A percentile compares a stretch with the other conserved stretches of the same genome.
Conservation (phyloP, 2,888 invertebrate species). For the Plagodis dolabraria region DNA sequence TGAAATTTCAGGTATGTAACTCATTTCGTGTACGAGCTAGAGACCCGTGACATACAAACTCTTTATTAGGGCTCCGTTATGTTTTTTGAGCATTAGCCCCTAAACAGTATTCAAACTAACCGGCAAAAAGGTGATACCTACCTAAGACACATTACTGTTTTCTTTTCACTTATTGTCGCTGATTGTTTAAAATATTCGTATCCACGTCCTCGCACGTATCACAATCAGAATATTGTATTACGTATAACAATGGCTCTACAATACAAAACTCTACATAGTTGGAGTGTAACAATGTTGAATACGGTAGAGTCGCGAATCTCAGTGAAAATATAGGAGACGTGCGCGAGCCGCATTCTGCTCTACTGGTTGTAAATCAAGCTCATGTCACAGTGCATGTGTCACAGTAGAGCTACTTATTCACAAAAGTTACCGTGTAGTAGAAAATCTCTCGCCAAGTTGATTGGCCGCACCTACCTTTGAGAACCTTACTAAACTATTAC, state of each 20-base stretch:
- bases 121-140: too few species aligned
- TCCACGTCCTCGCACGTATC: neutral
- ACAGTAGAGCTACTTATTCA: neutral
- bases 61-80: too few species aligned
- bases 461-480: neutral
- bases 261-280: neutral
- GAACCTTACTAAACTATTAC: neutral
- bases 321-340: conserved; percentile 21
- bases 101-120: too few species aligned
- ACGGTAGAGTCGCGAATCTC: conserved; percentile 16
- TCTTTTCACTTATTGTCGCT: neutral
- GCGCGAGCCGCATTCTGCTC: conserved; percentile 16
- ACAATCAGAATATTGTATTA: neutral
- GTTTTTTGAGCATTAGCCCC: too few species aligned
- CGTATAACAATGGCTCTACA: neutral
- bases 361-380: conserved; percentile 13
- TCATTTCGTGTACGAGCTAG: too few species aligned
- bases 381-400: conserved; percentile 1
- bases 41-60: too few species aligned
- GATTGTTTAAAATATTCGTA: neutral
- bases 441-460: neutral
- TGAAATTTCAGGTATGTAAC: too few species aligned
- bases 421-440: neutral
- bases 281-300: conserved; percentile 4
- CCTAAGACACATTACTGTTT: too few species aligned